phyloP scores from a whole-genome alignment of 1,140 invertebrate genomes.

The Listronotus bonariensis region DNA sequence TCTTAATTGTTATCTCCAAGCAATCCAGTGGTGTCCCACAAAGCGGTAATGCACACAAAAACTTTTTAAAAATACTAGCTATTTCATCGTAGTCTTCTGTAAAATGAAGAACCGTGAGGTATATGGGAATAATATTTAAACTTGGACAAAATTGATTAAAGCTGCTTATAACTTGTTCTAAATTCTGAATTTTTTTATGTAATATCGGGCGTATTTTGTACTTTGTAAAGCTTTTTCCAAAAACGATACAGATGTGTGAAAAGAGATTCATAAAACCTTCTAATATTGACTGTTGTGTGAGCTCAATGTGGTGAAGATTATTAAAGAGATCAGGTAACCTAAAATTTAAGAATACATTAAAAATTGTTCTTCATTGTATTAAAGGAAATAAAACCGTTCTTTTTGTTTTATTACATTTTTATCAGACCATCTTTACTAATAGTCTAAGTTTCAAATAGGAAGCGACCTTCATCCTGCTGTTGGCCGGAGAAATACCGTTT shows the following conservation, averaged over 20 bases:
- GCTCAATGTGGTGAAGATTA: constrained; percentile 51
- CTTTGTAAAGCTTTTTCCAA: constrained; percentile 59
- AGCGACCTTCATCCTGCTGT: too few species aligned
- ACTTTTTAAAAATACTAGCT: constrained; percentile 58
- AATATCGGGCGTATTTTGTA: constrained; percentile 60
- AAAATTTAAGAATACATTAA: constrained; percentile 4
- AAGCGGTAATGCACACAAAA: constrained; percentile 61
- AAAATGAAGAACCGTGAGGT: constrained; percentile 58
- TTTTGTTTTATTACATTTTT: too few species aligned
- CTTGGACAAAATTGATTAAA: constrained; percentile 56
- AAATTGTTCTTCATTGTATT: not conserved
- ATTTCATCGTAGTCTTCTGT: constrained; percentile 57
- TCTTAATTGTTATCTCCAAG: constrained; percentile 60
- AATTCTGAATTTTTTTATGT: constrained; percentile 56
- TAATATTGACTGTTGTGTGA: constrained; percentile 50
- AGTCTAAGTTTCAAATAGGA: too few species aligned
- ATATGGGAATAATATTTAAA: constrained; percentile 62
- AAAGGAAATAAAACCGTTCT: not conserved
- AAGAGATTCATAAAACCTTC: constrained; percentile 57
- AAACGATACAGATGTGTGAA: constrained; percentile 58
- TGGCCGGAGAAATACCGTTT: too few species aligned
- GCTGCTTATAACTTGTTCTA: constrained; percentile 54
- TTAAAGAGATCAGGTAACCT: constrained; percentile 58
- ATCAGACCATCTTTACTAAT: too few species aligned
- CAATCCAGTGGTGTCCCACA: constrained; percentile 61